Evolutionary conservation across 2,797 vertebrate species (phyloP).

Genomic region (Aplochiton taeniatus): DNA sequence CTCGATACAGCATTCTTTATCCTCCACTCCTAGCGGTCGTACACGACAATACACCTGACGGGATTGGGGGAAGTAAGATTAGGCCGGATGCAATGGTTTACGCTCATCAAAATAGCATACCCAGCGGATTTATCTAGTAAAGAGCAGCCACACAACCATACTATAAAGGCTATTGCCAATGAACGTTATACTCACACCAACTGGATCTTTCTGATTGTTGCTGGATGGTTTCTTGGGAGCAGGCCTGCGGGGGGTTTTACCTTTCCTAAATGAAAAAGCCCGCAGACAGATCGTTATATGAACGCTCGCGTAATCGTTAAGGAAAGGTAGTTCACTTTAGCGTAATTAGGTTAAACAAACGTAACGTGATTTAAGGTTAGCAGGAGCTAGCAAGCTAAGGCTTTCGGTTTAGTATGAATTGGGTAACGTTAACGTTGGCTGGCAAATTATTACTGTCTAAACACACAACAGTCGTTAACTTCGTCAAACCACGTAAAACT

Average conservation of each 20-base stretch:
- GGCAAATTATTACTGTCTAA: no score
- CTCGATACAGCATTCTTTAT: constrained; percentile 90
- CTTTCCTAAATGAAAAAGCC: constrained; percentile 67
- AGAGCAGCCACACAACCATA: background rate
- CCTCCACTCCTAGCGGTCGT: constrained; percentile 79
- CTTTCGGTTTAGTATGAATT: no score
- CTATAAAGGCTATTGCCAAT: background rate
- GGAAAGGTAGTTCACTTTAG: no score
- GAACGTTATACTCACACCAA: constrained; percentile 89
- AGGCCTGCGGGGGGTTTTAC: constrained; percentile 80
- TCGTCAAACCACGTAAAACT: no score
- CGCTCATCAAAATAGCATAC: no score
- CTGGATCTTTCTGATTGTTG: constrained; percentile 84
- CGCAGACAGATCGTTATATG: no score
- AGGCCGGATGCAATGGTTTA: background rate
- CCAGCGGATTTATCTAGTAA: no score
- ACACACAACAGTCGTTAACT: no score
- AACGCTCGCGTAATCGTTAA: no score
- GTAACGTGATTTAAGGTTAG: no score
- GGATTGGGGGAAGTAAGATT: background rate
- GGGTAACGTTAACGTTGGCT: no score
- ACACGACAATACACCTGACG: constrained; percentile 91
- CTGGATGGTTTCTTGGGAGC: constrained; percentile 77
- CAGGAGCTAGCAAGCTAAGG: background rate
- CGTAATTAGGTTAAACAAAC: no score